Conservation (phyloP, 2,113 vertebrate species). For the Camelus dromedarius region DNA sequence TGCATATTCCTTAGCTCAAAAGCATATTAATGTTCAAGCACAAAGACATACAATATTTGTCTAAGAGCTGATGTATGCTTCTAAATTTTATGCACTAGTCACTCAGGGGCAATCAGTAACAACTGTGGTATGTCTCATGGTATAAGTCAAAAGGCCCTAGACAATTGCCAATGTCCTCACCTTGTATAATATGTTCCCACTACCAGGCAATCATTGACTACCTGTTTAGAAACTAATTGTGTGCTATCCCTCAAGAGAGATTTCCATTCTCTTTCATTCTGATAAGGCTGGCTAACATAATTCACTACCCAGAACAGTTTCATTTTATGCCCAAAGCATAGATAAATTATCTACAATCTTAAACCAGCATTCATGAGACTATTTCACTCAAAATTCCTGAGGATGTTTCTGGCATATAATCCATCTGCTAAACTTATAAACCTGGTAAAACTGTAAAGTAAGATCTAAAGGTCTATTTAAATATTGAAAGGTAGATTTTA, state of each 20-base stretch:
- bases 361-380: neutral
- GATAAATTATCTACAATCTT: neutral
- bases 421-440: neutral
- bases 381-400: slow-evolving; percentile 6
- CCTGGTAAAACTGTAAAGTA: neutral
- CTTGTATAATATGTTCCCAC: neutral
- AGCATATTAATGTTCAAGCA: neutral
- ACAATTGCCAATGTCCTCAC: neutral
- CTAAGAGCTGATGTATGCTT: neutral
- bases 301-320: neutral
- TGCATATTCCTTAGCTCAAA: neutral
- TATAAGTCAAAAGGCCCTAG: slow-evolving; percentile 12
- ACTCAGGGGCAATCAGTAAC: neutral
- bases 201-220: neutral
- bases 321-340: neutral
- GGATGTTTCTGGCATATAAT: slow-evolving; percentile 11
- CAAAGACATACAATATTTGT: neutral
- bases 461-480: neutral
- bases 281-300: neutral
- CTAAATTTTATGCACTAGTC: neutral
- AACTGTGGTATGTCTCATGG: neutral
- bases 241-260: neutral
- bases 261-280: neutral
- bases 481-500: neutral
- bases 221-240: slow-evolving; percentile 20